A percentile compares a stretch with the other conserved stretches of the same genome.
phyloP scores from a whole-genome alignment of 2,888 invertebrate species.

The Xestia xanthographa region DNA sequence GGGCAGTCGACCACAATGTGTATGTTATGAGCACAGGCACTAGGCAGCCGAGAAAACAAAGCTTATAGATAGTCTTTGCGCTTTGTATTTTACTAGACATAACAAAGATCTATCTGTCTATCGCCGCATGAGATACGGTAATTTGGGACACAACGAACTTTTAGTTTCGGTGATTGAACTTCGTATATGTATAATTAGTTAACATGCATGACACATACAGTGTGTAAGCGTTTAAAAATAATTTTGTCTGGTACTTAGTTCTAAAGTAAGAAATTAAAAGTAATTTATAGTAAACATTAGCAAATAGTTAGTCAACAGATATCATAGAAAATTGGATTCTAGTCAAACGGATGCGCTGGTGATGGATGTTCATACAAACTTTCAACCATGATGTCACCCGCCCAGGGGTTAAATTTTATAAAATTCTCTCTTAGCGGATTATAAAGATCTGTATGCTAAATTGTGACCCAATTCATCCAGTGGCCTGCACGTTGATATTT shows the following conservation, averaged over 20 bases:
- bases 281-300: neutral
- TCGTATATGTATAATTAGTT: constrained; percentile 8
- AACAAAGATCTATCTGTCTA: constrained; percentile 42
- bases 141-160: constrained; percentile 36
- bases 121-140: constrained; percentile 25
- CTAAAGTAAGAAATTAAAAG: neutral
- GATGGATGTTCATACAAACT: neutral
- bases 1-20: constrained; percentile 17
- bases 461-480: neutral
- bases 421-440: neutral
- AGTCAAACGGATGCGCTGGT: too few relatives aligned
- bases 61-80: constrained; percentile 1
- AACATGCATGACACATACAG: constrained; percentile 1
- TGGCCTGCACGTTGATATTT: neutral
- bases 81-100: constrained; percentile 13
- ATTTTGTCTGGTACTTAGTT: neutral
- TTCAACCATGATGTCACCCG: neutral
- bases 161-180: constrained; percentile 36
- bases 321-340: neutral
- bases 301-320: neutral
- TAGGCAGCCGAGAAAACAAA: constrained; percentile 16
- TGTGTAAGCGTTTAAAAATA: neutral
- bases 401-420: neutral
- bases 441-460: neutral
- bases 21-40: constrained; percentile 17